Conservation (phyloP, 1,140 invertebrate species). For the Drosophila sproati region DNA sequence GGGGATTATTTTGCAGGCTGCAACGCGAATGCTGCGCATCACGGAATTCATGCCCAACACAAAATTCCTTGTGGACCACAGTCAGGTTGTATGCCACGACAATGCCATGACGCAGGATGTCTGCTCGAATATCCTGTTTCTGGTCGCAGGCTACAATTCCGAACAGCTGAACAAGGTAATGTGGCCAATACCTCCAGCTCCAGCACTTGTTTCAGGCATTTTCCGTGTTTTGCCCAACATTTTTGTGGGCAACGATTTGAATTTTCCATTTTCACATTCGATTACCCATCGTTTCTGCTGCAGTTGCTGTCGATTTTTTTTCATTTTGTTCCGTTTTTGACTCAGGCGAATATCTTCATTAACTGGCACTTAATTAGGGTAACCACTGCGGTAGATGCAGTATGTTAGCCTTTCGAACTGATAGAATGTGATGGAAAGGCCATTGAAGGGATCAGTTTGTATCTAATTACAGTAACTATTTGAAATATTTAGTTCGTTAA, state of each 20-base stretch:
- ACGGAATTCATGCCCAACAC: slow-evolving; percentile 86
- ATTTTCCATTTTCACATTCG: slow-evolving; percentile 23
- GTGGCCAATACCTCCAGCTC: neutral
- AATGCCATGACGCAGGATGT: slow-evolving; percentile 85
- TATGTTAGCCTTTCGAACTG: neutral
- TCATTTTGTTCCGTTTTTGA: neutral
- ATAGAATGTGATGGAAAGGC: neutral
- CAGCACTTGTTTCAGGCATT: slow-evolving; percentile 9
- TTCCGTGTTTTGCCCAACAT: slow-evolving; percentile 30
- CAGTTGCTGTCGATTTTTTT: neutral
- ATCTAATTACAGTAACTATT: neutral
- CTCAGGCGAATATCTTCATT: slow-evolving; percentile 51
- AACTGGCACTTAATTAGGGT: slow-evolving; percentile 68
- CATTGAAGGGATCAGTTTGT: neutral
- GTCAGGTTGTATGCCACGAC: slow-evolving; percentile 85
- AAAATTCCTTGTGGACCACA: slow-evolving; percentile 85
- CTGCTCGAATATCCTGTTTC: slow-evolving; percentile 87
- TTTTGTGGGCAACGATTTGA: slow-evolving; percentile 39
- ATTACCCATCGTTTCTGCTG: slow-evolving; percentile 16
- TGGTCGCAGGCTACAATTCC: slow-evolving; percentile 86
- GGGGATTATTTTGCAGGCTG: slow-evolving; percentile 69
- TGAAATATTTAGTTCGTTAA: too few species aligned
- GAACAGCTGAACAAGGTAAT: slow-evolving; percentile 85
- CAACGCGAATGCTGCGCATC: slow-evolving; percentile 85
- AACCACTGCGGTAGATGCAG: slow-evolving; percentile 20